Evolutionary conservation across 2,113 vertebrate genomes (phyloP), one percentile per base, ranked within the genome.

Genomic region (Saguinus imperator): DNA sequence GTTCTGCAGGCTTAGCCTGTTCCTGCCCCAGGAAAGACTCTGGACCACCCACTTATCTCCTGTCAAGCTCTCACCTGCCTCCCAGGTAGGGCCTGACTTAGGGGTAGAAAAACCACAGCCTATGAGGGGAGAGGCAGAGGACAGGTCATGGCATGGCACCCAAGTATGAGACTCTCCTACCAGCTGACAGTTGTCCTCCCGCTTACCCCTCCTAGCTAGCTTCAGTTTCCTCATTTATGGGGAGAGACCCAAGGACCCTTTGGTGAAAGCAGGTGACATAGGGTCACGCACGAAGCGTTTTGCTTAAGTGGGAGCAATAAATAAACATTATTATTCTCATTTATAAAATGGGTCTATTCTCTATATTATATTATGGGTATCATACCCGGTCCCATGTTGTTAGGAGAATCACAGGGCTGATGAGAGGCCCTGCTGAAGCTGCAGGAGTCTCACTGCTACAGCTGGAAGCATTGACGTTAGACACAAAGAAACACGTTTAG

Each of bases 171-270:
- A 12, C 27, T 32, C 76, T 14, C 0, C 18, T 13, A 1, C 61
- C 0, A 1, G 8, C 0, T 10, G 10, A 1, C 8, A 25, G 27
- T n/a, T 6, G 9, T 27, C 58, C 35, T 50, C 61, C 25, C 0
- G 25, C 48, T 45, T 12, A 21, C 21, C 66, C 48, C 55, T 89
- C 50, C 68, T 37, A 6, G 18, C 27, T 3, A 2, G 52, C 68
- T 48, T 87, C 52, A 0, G 1, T 32, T 32, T 68, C 72, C 50
- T 55, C n/a, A 4, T 43, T 12, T 57, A 13, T 13, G 1, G 27
- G 61, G 6, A 64, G 61, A 64, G 61, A 27, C 61, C 27, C 61
- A 64, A 13, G 61, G 61, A 64, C 61, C 27, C 13, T 29, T 29
- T 14, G 61, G 11, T 64, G 61, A 64, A 64, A 64, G 61, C 61